Base-by-base conservation (phyloP, 2,797 vertebrate species). In the Limosa lapponica region DNA sequence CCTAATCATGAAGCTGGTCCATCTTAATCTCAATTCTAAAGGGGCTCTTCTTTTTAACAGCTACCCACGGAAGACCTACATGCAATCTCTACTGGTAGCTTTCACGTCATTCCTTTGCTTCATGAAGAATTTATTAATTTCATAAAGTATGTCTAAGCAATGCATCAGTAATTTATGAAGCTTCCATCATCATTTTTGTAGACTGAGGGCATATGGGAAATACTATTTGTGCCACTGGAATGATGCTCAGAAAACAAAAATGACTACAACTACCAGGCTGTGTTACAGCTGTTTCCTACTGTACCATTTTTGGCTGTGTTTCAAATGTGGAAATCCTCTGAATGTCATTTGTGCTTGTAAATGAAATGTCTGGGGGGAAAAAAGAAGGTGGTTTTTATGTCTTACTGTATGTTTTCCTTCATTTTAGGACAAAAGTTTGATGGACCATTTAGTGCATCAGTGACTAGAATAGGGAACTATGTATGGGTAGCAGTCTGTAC, bases 51-150 rank as follows among this genome's bases (percentile, higher is more conserved):
- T 90, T 85, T 88, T 78, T 66, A 86, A 73, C 39, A 70, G 30
- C 82, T 95, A 65, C 59, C 85, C 54, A 87, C 71, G 82, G 91
- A 94, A 92, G 94, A 52, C 49, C 19, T 78, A 34, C 51, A 37
- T 32, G 58, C 49, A 82, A 64, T 89, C 95, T 87, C 74, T 86
- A 16, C 79, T 94, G 94, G 86, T 95, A 80, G 66, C 66, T 62
- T 91, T 91, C 52, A 52, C 25, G 11, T 92, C 32, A 78, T 66
- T 61, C 66, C 84, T 43, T 82, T 73, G 77, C 86, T 78, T 96
- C 94, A 73, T 95, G 89, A 95, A 96, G 61, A 89, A 96, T 91
- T 94, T 75, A 95, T 93, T 94, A 55, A 87, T 95, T 97, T 94
- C 97, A 90, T 83, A 90, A 97, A 95, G 91, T 93, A 62, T 72